phyloP scores from a whole-genome alignment of 2,113 vertebrate genomes.

The Cnemophilus loriae region DNA sequence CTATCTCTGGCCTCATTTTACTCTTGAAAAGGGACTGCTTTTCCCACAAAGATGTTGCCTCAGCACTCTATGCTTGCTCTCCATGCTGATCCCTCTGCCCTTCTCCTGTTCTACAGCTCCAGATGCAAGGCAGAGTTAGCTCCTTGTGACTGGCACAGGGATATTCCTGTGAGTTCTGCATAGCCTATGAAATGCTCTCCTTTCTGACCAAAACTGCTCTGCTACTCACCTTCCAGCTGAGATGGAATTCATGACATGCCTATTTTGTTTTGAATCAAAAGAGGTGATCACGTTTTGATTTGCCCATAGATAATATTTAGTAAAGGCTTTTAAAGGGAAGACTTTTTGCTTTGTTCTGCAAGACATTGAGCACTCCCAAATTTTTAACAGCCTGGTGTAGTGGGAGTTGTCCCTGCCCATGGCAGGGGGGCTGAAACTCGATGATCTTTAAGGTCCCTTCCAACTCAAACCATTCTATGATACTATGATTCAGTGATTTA shows the following conservation, averaged over 20 bases:
- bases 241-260: fast-evolving
- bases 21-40: not conserved
- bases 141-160: too few species aligned
- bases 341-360: not conserved
- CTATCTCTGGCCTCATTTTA: not conserved
- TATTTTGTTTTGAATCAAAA: not conserved
- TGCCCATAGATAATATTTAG: not conserved
- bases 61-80: not conserved
- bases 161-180: not conserved
- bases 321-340: not conserved
- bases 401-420: not conserved
- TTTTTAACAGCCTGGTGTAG: not conserved
- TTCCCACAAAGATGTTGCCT: not conserved
- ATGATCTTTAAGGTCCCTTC: not conserved
- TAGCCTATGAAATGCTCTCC: not conserved
- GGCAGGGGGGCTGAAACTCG: not conserved
- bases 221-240: not conserved
- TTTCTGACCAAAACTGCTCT: not conserved
- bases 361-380: not conserved
- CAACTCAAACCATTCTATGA: not conserved
- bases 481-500: not conserved
- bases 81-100: not conserved
- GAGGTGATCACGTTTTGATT: not conserved
- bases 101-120: not conserved
- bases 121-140: not conserved